Percentiles rank a stretch among this genome's conserved stretches.
Conservation (phyloP, 1,140 invertebrate genomes). For the Platorchestia sp. region DNA sequence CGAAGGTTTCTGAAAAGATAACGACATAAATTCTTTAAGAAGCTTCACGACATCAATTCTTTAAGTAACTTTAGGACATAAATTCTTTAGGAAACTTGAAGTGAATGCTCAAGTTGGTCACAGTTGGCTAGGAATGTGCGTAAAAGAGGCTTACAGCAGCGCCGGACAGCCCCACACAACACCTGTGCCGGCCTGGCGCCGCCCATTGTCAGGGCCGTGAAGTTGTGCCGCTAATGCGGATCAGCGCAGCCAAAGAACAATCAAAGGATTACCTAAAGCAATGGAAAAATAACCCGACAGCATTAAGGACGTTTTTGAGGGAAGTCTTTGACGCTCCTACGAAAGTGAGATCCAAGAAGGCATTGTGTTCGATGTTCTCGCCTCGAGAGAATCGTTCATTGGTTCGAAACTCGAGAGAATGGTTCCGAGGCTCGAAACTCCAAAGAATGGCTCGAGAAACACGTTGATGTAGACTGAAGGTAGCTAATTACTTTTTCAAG, state of each 20-base stretch:
- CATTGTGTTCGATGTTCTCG: neutral
- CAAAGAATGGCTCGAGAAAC: neutral
- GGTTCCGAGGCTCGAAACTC: neutral
- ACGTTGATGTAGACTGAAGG: neutral
- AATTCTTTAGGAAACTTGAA: no score
- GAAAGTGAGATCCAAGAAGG: neutral
- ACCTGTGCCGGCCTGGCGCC: neutral
- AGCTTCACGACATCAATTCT: neutral
- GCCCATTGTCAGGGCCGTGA: neutral
- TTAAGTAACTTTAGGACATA: neutral
- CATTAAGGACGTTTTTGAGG: neutral
- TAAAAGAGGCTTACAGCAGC: neutral
- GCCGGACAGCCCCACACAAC: neutral
- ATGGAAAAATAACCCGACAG: neutral
- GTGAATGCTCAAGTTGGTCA: no score
- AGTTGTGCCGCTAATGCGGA: neutral
- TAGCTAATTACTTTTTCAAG: neutral
- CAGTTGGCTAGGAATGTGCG: neutral
- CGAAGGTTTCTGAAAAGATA: neutral
- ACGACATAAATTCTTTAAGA: neutral
- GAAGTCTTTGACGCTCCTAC: constrained; percentile 6
- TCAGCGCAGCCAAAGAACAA: neutral
- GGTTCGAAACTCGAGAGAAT: neutral
- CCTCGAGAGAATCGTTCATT: neutral
- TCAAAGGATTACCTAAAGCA: neutral